Evolutionary conservation across 2,797 vertebrate species (phyloP).

Genomic region (Typhlichthys eigenmanni): DNA sequence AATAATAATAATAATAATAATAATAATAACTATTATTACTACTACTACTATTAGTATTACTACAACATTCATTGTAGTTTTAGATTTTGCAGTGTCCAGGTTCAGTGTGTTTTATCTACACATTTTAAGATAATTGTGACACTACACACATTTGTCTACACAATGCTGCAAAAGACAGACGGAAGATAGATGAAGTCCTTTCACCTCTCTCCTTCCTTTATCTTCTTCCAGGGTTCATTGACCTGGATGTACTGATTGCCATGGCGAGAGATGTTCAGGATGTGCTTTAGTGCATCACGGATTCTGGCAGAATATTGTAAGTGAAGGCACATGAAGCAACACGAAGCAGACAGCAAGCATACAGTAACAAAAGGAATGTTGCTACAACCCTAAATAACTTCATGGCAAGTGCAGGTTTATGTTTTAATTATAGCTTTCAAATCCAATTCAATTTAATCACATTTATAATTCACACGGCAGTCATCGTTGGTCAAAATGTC

Average conservation of each 20-base stretch:
- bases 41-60: no score
- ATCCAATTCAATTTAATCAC: neutral
- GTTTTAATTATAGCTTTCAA: neutral
- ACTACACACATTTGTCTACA: no score
- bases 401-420: neutral
- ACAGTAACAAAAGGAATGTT: neutral
- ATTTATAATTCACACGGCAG: no score
- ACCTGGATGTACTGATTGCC: slow-evolving; percentile 98
- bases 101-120: no score
- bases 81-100: no score
- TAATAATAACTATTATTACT: no score
- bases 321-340: neutral
- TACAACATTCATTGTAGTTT: no score
- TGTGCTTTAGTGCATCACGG: slow-evolving; percentile 89
- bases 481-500: neutral
- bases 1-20: no score
- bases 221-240: slow-evolving; percentile 94
- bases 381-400: neutral
- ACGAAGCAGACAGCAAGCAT: neutral
- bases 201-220: slow-evolving; percentile 90
- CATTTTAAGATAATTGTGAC: no score
- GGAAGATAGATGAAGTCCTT: slow-evolving; percentile 8
- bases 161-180: neutral
- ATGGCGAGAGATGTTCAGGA: slow-evolving; percentile 92
- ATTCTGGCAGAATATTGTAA: slow-evolving; percentile 74